phyloP scores from a whole-genome alignment of 37 sponge, comb jelly and placozoan genomes.

The Ephydatia muelleri region DNA sequence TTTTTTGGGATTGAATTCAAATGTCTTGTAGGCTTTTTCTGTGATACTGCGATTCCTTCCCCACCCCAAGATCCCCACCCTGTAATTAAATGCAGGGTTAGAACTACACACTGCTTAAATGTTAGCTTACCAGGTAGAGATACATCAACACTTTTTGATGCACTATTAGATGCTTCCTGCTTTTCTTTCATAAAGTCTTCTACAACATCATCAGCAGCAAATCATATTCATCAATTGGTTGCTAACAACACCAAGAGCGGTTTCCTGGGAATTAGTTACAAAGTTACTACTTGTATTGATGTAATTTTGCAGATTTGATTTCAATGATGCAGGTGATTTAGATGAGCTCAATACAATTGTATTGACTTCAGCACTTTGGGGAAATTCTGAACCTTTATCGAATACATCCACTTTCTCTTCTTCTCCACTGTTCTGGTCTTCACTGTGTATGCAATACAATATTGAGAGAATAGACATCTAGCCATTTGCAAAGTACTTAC shows the following conservation, averaged over 20 bases:
- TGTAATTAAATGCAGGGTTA: not conserved
- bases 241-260: conserved; percentile 1
- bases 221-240: conserved; percentile 69
- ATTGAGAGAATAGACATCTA: no score
- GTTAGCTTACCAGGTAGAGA: conserved; percentile 62
- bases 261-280: no score
- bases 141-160: conserved; percentile 38
- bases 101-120: not conserved
- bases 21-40: conserved; percentile 2
- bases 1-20: conserved; percentile 15
- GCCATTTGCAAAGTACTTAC: no score
- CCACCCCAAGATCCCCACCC: conserved; percentile 96
- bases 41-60: conserved; percentile 45
- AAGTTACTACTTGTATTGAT: no score
- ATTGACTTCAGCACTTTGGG: no score
- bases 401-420: no score
- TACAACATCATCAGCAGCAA: conserved; percentile 86
- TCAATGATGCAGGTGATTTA: no score
- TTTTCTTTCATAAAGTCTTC: conserved; percentile 80
- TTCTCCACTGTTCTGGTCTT: no score
- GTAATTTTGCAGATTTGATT: no score
- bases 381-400: no score
- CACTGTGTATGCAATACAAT: no score
- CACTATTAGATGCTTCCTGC: conserved; percentile 33
- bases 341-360: not conserved